A percentile compares a stretch with the other conserved stretches of the same genome.
These are phyloP conservation scores for Caenorhabditis briggsae DNA, from an alignment of 1,140 invertebrate genomes.

Conservation along the genomic window DNA sequence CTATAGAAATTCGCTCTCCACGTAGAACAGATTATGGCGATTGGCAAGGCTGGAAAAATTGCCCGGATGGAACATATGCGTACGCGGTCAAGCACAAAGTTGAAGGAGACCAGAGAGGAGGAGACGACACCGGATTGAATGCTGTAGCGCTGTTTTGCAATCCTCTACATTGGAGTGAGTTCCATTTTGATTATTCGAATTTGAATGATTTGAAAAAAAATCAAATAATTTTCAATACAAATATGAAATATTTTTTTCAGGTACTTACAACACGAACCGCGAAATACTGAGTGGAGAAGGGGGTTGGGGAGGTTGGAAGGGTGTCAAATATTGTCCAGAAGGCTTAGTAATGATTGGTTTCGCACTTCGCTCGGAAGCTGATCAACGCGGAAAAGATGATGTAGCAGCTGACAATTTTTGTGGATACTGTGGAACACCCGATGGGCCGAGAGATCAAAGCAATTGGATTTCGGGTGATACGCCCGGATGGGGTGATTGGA, in stretches of 20 bases:
- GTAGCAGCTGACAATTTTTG: background rate
- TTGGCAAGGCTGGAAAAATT: background rate
- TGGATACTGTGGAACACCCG: background rate
- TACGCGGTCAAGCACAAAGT: background rate
- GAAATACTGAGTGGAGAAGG: background rate
- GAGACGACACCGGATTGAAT: conserved; percentile 13
- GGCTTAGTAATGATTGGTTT: background rate
- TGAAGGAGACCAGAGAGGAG: background rate
- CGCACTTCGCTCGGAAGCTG: background rate
- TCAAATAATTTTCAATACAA: too few relatives aligned
- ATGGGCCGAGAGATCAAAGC: background rate
- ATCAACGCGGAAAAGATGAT: background rate
- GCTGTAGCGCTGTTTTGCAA: background rate
- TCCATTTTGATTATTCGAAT: background rate
- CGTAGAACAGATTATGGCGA: background rate
- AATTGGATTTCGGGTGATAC: background rate
- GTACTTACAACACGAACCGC: background rate
- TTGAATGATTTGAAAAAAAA: too few relatives aligned
- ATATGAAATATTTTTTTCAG: background rate
- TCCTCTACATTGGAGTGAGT: background rate
- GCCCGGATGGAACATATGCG: background rate
- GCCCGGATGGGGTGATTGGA: conserved; percentile 10
- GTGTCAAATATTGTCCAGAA: background rate
- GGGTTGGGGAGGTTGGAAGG: background rate
- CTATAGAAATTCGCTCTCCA: background rate